Base-by-base conservation (phyloP, 2,113 vertebrate species). In the Odocoileus hemionus region DNA sequence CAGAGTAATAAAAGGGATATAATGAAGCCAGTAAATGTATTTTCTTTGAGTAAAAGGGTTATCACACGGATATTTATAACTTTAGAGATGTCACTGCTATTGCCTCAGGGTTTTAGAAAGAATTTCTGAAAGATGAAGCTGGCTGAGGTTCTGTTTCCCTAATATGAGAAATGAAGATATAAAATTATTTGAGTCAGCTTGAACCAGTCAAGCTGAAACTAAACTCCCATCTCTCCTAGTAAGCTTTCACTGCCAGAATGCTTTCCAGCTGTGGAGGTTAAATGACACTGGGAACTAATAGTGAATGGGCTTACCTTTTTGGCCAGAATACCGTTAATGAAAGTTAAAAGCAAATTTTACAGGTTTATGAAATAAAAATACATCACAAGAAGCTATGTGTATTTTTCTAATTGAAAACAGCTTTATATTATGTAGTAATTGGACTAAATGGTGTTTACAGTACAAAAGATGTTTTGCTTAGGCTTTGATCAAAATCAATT, bases 11-110 rank as follows among this genome's bases (percentile, higher is more conserved):
- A 95, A 92, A 87, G 28, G 64, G 92, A 80, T 79, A 94, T 97
- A 94, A 82, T 96, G 92, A 83, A 97, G 87, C 80, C 89, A 93
- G 89, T 92, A 96, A 95, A 96, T 96, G 90, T 47, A 97, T 97
- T 98, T 98, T 97, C 84, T 95, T 95, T 96, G 84, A 95, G 93
- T 92, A 97, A 96, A 98, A 97, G 76, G 36, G 76, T 98, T 96
- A 96, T 98, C 76, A 89, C 60, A 98, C n/a, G 91, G 84, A 83
- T 82, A 94, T 96, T 97, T 97, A 95, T 93, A 97, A 97, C 86
- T 97, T 96, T 82, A 92, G 76, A 95, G 64, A 97, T 97, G 95
- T 89, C 83, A 97, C 28, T 79, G 25, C n/a, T 88, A 26, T 84
- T 94, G 93, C 67, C 33, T 78, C 3, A 9, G 89, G 87, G 82